These are phyloP conservation scores for Venusia cambrica DNA, from an alignment of 2,888 invertebrate species.

Conservation along the genomic window DNA sequence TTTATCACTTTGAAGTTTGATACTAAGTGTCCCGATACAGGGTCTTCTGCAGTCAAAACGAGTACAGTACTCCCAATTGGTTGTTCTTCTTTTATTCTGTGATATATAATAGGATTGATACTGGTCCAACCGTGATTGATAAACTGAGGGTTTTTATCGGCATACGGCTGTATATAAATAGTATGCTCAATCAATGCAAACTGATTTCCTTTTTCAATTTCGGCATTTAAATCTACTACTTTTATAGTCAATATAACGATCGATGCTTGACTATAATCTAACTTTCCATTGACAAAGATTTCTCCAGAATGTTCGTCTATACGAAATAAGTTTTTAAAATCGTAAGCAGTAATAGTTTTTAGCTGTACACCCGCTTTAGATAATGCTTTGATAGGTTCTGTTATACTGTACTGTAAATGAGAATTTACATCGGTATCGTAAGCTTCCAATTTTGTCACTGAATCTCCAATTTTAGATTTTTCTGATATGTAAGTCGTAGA, in stretches of 20 bases:
- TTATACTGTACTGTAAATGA: slow-evolving; percentile 84
- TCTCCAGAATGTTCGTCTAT: slow-evolving; percentile 86
- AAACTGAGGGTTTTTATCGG: slow-evolving; percentile 88
- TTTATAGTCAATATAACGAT: slow-evolving; percentile 87
- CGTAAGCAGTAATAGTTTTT: slow-evolving; percentile 81
- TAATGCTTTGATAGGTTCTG: slow-evolving; percentile 85
- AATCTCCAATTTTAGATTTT: slow-evolving; percentile 81
- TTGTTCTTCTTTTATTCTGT: slow-evolving; percentile 88
- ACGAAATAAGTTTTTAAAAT: slow-evolving; percentile 84
- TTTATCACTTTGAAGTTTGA: slow-evolving; percentile 82
- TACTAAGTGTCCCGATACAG: slow-evolving; percentile 82
- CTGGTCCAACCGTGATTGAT: slow-evolving; percentile 87
- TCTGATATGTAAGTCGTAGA: slow-evolving; percentile 87
- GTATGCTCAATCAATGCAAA: slow-evolving; percentile 85
- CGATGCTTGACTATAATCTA: slow-evolving; percentile 88
- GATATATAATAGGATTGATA: slow-evolving; percentile 84
- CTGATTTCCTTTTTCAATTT: slow-evolving; percentile 83
- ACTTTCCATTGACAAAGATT: slow-evolving; percentile 83
- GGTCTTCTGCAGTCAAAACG: slow-evolving; percentile 86
- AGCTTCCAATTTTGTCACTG: slow-evolving; percentile 84
- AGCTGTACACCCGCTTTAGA: slow-evolving; percentile 88
- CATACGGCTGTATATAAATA: slow-evolving; percentile 88
- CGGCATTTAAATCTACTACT: slow-evolving; percentile 86
- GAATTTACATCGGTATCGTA: slow-evolving; percentile 86
- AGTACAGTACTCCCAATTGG: slow-evolving; percentile 87